Base-by-base conservation (phyloP, 2,797 vertebrate genomes). In the Amblyopsis hoosieri region DNA sequence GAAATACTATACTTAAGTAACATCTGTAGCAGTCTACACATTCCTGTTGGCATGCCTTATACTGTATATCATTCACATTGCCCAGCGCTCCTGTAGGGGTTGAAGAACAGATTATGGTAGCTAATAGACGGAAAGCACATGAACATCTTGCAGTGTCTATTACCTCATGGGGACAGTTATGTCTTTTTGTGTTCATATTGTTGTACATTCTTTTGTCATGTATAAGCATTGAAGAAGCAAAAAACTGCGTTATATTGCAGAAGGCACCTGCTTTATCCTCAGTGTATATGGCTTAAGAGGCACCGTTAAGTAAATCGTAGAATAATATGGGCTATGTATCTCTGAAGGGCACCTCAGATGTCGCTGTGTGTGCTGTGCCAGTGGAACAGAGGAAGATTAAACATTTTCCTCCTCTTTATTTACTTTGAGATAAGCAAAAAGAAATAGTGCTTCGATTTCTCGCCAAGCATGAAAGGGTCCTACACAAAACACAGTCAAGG, bases 401-500 rank as follows among this genome's bases (percentile, higher is more conserved):
- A 42, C 9, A 2, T 48, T 48, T 48, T 12, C 3, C 47, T 14
- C 47, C n/a, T 48, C n/a, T 48, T 48, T 48, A 12, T 48, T 48
- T 48, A 12, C n/a, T 48, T 29, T 29, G 3, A 14, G n/a, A 14
- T 12, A 48, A 48, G 47, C n/a, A 48, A 51, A 9, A 51, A 19
- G 49, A 37, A 61, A 42, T 33, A 56, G 60, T 45, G 56, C 63
- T 60, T 10, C 56, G 48, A 63, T 64, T 72, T 8, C n/a, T 58
- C 48, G n/a, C 47, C 49, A 15, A 4, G 9, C 65, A 71, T 54
- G 3, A 12, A 31, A 9, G 66, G 57, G 42, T 66, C 62, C 50
- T 42, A 63, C 45, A 51, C 53, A 45, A 64, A 74, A 60, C 54
- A 66, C n/a, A 53, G 48, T 47, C 46, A 66, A 71, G 64, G 64